Evolutionary conservation across 2,888 invertebrate genomes (phyloP), one percentile per base, ranked within the genome.

Genomic region (Drosophila meridiana): DNA sequence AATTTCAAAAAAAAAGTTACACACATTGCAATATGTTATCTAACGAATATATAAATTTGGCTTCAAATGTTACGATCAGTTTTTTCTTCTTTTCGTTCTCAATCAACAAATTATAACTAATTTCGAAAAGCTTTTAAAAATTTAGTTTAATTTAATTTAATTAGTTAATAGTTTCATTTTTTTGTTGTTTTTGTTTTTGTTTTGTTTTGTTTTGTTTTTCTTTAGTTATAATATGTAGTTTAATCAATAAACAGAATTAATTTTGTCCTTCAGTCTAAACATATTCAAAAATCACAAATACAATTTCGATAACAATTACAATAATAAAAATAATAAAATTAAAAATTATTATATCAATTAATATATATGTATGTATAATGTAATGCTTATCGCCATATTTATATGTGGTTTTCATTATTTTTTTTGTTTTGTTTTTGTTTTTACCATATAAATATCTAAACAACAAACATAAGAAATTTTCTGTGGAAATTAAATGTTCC

Each of bases 261-360:
- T 89, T 89, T 87, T 87, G 87, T 83, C 87, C 87, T 78, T 87
- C 87, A 87, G 87, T 87, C 87, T 87, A 88, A 87, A 87, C 86
- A 89, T 87, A 86, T 89, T 86, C 85, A 86, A 89, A 88, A 87
- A 87, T 87, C 87, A 87, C 87, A 87, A 88, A 88, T 88, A 87
- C 87, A 87, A 87, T 87, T 87, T 87, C 88, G 87, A 87, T 87
- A 86, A 86, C 85, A 86, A 86, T 89, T 89, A 86, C 83, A 83
- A 89, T 88, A 89, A 89, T 85, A 88, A 88, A 78, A 85, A 85
- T 80, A 87, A 87, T 82, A 80, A 87, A 78, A 78, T 80, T 83
- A 82, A 43, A 77, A 82, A 81, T 85, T 73, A 87, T 76, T 62
- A 78, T 81, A 81, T 80, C 63, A 73, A 79, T 72, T 69, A 80